Base-by-base conservation (phyloP, 2,113 vertebrate species). In the Xenotilapia longispinis region DNA sequence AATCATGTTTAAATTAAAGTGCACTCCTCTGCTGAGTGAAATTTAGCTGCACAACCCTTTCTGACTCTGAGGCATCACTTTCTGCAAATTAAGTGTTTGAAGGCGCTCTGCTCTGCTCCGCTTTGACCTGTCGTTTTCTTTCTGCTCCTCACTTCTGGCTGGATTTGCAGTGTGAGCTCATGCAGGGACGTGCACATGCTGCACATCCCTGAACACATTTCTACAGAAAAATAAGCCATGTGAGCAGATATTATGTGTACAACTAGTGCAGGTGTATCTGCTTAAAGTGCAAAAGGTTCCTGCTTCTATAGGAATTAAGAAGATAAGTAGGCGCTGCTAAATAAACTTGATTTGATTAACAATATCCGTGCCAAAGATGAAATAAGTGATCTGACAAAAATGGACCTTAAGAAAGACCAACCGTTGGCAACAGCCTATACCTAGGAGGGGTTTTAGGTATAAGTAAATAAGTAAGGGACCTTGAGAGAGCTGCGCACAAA, bases 1-100 rank as follows among this genome's bases (percentile, higher is more conserved):
- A 70, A 95, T 92, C 84, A 55, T 54, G 86, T 83, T 28, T 51
- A 17, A 81, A 81, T 84, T 60, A 68, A 80, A 85, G 60, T 11
- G 70, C 36, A 60, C 40, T 86, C 47, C 40, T 49, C 28, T 23
- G 82, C 21, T 6, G 4, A 65, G 60, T 54, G 58, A 80, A 40
- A 85, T 9, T 28, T 28, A 5, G 85, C 81, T 51, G 40, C 23
- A 23, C 5, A 4, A 73, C 80, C 53, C 47, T 55, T 79, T 73
- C 86, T 81, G 88, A 85, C 86, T 75, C 12, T 4, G 17, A 33
- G 3, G 49, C 13, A 55, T 63, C 84, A 17, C 38, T 49, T 21
- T 84, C 28, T 5, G 60, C 80, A 80, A 78, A 85, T 91, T 75
- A 86, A 82, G 79, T 17, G 86, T 38, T 80, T 75, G 78, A 70